These are phyloP conservation scores for Gephyroberyx darwinii DNA, from an alignment of 2,797 vertebrate species.

Conservation along the genomic window DNA sequence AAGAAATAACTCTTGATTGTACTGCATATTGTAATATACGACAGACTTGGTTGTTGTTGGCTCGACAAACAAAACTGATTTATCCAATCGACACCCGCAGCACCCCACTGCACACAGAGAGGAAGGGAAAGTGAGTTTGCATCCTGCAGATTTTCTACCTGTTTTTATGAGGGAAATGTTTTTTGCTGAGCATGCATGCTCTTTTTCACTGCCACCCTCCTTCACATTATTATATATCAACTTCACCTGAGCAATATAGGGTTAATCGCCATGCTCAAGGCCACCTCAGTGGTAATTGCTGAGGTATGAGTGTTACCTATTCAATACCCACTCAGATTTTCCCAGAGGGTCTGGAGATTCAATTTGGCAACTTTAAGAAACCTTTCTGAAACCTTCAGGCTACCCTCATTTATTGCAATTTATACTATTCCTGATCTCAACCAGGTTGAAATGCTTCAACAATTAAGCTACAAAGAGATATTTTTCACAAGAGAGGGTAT, in stretches of 20 bases:
- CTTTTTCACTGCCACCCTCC: not conserved
- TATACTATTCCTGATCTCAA: no score
- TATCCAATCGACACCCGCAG: conserved; percentile 28
- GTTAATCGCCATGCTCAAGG: conserved; percentile 43
- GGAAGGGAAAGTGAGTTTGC: not conserved
- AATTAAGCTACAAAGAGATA: not conserved
- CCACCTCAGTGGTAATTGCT: conserved; percentile 1
- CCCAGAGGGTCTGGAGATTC: conserved; percentile 29
- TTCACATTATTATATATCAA: conserved; percentile 10
- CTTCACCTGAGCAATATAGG: conserved; percentile 17
- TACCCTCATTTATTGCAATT: conserved; percentile 10
- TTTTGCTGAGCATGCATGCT: conserved; percentile 3
- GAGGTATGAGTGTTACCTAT: conserved; percentile 39
- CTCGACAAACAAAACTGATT: conserved; percentile 37
- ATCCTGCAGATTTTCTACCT: not conserved
- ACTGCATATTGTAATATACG: conserved; percentile 19
- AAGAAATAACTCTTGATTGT: conserved; percentile 49
- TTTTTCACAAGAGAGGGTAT: not conserved
- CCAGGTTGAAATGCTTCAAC: not conserved
- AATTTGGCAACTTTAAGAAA: conserved; percentile 23
- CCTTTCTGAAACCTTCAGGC: conserved; percentile 17
- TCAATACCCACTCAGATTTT: conserved; percentile 12
- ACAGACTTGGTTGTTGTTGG: conserved; percentile 38
- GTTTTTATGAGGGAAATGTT: not conserved
- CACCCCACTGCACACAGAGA: not conserved